Evolutionary conservation across 1,140 invertebrate genomes (phyloP).

Genomic region (Triops cancriformis): DNA sequence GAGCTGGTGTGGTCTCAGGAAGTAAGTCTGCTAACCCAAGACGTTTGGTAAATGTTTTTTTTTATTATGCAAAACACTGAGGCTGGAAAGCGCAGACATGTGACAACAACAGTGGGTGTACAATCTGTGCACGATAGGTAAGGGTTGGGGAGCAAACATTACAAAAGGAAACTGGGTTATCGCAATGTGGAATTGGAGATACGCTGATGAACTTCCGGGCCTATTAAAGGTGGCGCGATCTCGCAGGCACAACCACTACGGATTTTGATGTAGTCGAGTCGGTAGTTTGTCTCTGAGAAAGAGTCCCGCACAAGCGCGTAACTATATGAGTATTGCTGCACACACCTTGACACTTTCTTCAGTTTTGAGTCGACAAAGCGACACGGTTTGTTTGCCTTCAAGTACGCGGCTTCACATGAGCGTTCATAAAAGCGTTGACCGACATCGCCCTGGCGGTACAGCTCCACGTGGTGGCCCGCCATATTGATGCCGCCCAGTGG

Average conservation of each 20-base stretch:
- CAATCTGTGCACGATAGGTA: neutral
- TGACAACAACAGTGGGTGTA: neutral
- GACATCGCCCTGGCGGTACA: constrained; percentile 55
- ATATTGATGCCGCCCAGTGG: constrained; percentile 65
- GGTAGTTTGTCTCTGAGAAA: constrained; percentile 50
- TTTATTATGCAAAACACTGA: constrained; percentile 6
- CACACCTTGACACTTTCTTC: constrained; percentile 60
- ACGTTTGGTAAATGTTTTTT: neutral
- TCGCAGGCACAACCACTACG: constrained; percentile 74
- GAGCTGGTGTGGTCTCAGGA: too few species aligned
- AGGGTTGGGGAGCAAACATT: neutral
- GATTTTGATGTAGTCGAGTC: constrained; percentile 70
- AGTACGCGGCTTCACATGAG: constrained; percentile 60
- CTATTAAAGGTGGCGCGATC: constrained; percentile 39
- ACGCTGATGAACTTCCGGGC: neutral
- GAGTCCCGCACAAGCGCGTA: constrained; percentile 63
- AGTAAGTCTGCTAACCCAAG: too few species aligned
- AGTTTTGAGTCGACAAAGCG: constrained; percentile 61
- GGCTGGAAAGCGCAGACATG: neutral
- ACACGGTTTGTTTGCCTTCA: constrained; percentile 54
- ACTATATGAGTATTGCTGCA: constrained; percentile 72
- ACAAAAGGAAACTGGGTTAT: neutral
- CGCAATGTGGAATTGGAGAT: neutral
- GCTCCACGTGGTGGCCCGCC: constrained; percentile 58
- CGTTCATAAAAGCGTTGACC: constrained; percentile 63